Conservation (phyloP, 2,113 vertebrate species). For the Pygoscelis adeliae region DNA sequence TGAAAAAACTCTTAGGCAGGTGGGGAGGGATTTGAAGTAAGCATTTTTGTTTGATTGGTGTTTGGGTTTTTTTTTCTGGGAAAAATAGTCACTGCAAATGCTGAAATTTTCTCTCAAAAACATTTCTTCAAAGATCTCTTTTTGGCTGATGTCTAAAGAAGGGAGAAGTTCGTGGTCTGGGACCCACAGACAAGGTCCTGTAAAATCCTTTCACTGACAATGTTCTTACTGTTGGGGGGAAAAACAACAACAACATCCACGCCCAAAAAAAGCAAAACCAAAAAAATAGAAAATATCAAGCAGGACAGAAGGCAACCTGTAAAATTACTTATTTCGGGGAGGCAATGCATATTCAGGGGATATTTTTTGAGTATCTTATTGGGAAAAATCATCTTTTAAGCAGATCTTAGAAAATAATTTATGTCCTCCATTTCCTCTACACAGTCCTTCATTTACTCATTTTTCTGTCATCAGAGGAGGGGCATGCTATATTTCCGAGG, state of each 20-base stretch:
- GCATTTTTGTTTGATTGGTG: neutral
- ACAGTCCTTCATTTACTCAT: neutral
- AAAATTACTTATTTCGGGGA: neutral
- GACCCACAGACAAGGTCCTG: neutral
- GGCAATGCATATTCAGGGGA: neutral
- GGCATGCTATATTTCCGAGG: neutral
- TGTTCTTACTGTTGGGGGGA: neutral
- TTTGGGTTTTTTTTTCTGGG: fast-evolving
- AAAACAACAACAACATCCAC: neutral
- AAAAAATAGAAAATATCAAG: neutral
- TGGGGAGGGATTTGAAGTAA: neutral
- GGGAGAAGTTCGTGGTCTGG: neutral
- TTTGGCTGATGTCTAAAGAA: neutral
- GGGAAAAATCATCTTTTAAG: neutral
- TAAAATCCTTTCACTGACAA: neutral
- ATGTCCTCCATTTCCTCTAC: neutral
- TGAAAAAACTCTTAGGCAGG: neutral
- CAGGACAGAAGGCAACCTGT: neutral
- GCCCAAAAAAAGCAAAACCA: neutral
- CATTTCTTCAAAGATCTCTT: neutral
- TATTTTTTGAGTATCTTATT: neutral
- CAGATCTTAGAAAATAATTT: neutral
- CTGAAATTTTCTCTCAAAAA: neutral
- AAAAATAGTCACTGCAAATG: neutral
- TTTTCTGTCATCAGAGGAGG: neutral